A percentile compares a stretch with the other conserved stretches of the same genome.
Evolutionary conservation across 2,797 vertebrate species (phyloP).

Genomic region (Tadarida brasiliensis): DNA sequence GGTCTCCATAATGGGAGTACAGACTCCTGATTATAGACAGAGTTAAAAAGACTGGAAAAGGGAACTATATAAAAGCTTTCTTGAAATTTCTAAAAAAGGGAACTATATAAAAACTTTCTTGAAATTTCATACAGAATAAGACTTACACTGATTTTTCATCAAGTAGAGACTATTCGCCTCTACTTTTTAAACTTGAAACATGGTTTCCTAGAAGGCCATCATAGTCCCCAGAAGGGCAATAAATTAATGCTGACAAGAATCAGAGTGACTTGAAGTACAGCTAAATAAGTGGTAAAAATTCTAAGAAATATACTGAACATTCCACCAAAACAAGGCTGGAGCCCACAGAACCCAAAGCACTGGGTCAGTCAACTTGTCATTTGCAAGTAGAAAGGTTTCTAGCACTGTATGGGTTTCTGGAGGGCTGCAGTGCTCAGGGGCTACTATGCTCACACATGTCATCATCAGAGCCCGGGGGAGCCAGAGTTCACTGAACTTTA

Average conservation of each 20-base stretch:
- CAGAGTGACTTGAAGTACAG: background rate
- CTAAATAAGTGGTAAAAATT: conserved; percentile 1
- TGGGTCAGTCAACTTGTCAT: background rate
- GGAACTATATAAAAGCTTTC: background rate
- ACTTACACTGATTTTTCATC: conserved; percentile 56
- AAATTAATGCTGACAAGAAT: conserved; percentile 63
- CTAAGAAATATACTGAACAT: background rate
- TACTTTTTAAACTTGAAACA: conserved; percentile 65
- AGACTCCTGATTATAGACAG: background rate
- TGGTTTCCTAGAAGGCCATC: conserved; percentile 49
- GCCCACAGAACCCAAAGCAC: background rate
- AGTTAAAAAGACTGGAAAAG: background rate
- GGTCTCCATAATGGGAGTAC: background rate
- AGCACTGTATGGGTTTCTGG: background rate
- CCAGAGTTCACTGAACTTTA: background rate
- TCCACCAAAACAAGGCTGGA: conserved; percentile 8
- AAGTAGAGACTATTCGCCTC: conserved; percentile 62
- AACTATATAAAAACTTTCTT: conserved; percentile 38
- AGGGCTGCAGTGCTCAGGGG: background rate
- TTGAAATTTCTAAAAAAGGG: conserved; percentile 20
- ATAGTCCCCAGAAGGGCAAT: background rate
- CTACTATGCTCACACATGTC: background rate
- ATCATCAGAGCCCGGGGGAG: background rate
- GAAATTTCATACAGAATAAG: conserved; percentile 66
- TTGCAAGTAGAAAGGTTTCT: background rate